Conservation (phyloP, 1,140 invertebrate species). For the Macrocentrus cingulum region DNA sequence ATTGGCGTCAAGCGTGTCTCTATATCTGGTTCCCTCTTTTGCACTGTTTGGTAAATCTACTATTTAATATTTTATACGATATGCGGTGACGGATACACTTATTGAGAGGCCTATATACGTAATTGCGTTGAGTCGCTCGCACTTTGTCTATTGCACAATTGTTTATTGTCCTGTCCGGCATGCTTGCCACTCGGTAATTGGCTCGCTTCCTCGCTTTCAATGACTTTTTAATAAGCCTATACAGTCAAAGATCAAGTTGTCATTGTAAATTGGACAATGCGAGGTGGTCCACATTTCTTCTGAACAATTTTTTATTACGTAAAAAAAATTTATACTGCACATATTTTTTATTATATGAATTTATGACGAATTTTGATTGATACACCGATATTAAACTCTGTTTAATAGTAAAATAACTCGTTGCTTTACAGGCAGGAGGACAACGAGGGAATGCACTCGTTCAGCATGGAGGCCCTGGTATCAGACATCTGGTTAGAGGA, state of each 20-base stretch:
- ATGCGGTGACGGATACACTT: background rate
- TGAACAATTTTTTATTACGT: too few species aligned
- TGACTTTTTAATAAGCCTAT: slow-evolving; percentile 4
- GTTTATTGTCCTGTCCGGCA: slow-evolving; percentile 12
- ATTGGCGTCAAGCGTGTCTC: slow-evolving; percentile 53
- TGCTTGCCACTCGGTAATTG: slow-evolving; percentile 2
- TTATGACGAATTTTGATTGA: too few species aligned
- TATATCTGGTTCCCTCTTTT: slow-evolving; percentile 46
- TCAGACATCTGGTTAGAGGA: slow-evolving; percentile 53
- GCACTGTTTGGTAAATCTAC: slow-evolving; percentile 49
- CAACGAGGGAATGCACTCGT: slow-evolving; percentile 32
- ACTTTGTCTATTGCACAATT: background rate
- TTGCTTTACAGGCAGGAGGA: slow-evolving; percentile 41
- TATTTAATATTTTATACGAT: background rate
- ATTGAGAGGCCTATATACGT: background rate
- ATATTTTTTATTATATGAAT: too few species aligned
- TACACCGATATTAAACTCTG: too few species aligned
- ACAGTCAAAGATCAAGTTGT: background rate
- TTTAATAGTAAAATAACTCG: too few species aligned
- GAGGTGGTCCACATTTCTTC: background rate
- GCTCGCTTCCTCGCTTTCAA: background rate
- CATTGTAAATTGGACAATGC: slow-evolving; percentile 1
- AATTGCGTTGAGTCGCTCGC: background rate
- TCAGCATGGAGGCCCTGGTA: slow-evolving; percentile 49
- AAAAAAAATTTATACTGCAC: too few species aligned